Evolutionary conservation across 1,140 invertebrate genomes (phyloP), one percentile per base, ranked within the genome.

Genomic region (Monomorium pharaonis): DNA sequence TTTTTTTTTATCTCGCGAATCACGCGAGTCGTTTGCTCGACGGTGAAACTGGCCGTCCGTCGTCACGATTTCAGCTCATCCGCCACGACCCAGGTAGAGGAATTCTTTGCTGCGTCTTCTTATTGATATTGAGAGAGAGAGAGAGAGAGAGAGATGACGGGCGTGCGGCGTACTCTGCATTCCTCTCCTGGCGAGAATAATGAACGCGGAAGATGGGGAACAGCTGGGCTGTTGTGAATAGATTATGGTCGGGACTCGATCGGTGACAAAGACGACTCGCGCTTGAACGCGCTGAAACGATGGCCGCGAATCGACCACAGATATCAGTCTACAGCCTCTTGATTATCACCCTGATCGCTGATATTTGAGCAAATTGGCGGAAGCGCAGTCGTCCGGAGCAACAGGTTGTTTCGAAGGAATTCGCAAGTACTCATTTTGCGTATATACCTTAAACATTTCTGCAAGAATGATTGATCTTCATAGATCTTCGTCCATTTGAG

Each of bases 1-100:
- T 74, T 80, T 21, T 80, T 21, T 72, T 47, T n/a, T 65, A 83
- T 60, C 67, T 72, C 24, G n/a, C n/a, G 65, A 81, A 81, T 83
- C 44, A 30, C 58, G 42, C 75, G 56, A 77, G 75, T 47, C 77
- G 63, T 51, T 80, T 5, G 63, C 37, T 27, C 77, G 49, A 2
- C 21, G 33, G 51, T n/a, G n/a, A n/a, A 72, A 56, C 65, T 72
- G 37, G 33, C 30, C 78, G 14, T 78, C 18, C 75, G 44, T 30
- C 42, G 37, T n/a, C 14, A 30, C 30, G 30, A 37, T 56, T 49
- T 42, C 37, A 30, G 63, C 63, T 49, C 27, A n/a, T 49, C 27
- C 75, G 4, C 12, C 58, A 42, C 27, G 58, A 77, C 72, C 18
- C 27, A 76, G 12, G 47, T 42, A 21, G 51, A 81, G 51, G 33